A percentile compares a stretch with the other conserved stretches of the same genome.
phyloP scores from a whole-genome alignment of 2,888 invertebrate genomes.

The Sinelater perroti region DNA sequence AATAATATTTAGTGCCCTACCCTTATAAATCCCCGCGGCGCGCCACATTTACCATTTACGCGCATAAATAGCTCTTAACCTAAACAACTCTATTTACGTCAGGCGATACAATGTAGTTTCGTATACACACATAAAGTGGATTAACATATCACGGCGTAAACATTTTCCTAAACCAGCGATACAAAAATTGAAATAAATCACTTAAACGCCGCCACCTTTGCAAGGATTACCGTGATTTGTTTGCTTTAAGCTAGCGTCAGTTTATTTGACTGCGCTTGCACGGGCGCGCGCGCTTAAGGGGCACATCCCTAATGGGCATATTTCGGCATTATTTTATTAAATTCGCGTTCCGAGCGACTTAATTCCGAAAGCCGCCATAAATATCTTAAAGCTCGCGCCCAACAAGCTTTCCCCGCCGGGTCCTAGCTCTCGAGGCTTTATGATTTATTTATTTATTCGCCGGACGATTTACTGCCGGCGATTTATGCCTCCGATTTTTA shows the following conservation, averaged over 20 bases:
- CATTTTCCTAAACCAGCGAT: slow-evolving; percentile 38
- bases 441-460: slow-evolving; percentile 20
- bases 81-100: slow-evolving; percentile 40
- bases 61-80: slow-evolving; percentile 17
- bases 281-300: slow-evolving; percentile 23
- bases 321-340: slow-evolving; percentile 34
- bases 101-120: slow-evolving; percentile 21
- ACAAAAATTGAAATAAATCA: slow-evolving; percentile 36
- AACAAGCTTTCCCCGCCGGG: slow-evolving; percentile 3
- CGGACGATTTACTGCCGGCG: slow-evolving; percentile 7
- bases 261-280: slow-evolving; percentile 30
- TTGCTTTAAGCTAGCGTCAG: slow-evolving; percentile 34
- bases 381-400: slow-evolving; percentile 16
- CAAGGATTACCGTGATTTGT: slow-evolving; percentile 37
- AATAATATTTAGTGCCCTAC: slow-evolving; percentile 21
- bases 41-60: slow-evolving; percentile 15
- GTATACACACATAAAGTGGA: slow-evolving; percentile 26
- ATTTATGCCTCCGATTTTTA: slow-evolving; percentile 15
- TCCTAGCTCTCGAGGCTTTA: slow-evolving; percentile 5
- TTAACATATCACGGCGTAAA: slow-evolving; percentile 32
- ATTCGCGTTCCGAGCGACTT: slow-evolving; percentile 29
- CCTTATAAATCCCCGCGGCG: slow-evolving; percentile 18
- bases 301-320: slow-evolving; percentile 25
- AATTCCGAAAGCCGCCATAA: slow-evolving; percentile 18
- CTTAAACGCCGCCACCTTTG: slow-evolving; percentile 33